Evolutionary conservation across 2,113 vertebrate genomes (phyloP).

Genomic region (Nibea albiflora): DNA sequence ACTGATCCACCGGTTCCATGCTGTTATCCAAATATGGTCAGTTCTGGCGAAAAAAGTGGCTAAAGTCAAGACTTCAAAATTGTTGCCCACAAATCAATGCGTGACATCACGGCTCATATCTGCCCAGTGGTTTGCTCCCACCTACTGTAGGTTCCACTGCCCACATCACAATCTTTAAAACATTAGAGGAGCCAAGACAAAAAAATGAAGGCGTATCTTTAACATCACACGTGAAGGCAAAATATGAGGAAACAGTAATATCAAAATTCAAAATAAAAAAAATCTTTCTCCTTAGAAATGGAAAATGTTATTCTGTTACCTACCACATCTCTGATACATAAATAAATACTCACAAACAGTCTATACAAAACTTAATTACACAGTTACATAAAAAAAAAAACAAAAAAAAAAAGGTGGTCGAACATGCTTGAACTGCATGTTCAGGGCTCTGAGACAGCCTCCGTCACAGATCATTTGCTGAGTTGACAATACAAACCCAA

Average conservation of each 20-base stretch:
- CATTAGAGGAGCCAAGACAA: too few species aligned
- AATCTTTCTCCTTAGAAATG: neutral
- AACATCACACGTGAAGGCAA: neutral
- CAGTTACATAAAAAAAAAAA: too few species aligned
- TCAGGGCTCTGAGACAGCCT: conserved; percentile 20
- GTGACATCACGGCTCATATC: too few species aligned
- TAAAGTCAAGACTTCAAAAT: too few species aligned
- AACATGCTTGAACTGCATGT: conserved; percentile 4
- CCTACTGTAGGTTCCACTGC: too few species aligned
- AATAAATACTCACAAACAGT: neutral
- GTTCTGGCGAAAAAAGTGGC: too few species aligned
- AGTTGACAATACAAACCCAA: conserved; percentile 68
- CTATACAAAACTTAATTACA: neutral
- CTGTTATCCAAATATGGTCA: too few species aligned
- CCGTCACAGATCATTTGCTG: conserved; percentile 65
- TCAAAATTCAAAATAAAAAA: neutral
- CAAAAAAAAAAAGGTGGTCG: neutral
- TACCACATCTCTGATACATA: neutral
- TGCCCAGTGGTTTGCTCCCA: too few species aligned
- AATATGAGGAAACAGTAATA: neutral
- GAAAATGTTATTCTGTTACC: neutral
- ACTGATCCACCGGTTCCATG: too few species aligned
- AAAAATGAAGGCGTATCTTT: neutral
- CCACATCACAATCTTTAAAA: too few species aligned
- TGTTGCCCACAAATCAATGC: too few species aligned